Conservation (phyloP, 30 jellyfish, hydroid and myxozoan genomes). For the Cassiopea andromeda region DNA sequence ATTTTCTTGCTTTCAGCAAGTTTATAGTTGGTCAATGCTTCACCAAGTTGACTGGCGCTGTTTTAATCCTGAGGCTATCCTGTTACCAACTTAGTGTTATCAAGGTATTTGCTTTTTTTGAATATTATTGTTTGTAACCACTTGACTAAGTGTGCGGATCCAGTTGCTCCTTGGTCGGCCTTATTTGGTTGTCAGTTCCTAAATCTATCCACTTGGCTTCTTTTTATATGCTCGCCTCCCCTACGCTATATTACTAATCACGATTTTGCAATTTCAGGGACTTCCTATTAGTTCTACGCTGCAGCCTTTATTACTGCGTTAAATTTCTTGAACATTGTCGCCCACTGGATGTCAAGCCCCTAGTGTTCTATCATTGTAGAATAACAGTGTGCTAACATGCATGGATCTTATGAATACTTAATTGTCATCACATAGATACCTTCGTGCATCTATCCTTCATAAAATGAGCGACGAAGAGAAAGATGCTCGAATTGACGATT, state of each 20-base stretch:
- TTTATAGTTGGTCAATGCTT: slow-evolving; percentile 78
- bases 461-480: slow-evolving; percentile 48
- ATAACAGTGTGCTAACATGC: neutral
- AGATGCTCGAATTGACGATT: neutral
- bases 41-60: slow-evolving; percentile 85
- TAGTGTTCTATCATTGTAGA: neutral
- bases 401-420: neutral
- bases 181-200: neutral
- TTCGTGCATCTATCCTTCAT: neutral
- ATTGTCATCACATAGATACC: neutral
- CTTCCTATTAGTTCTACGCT: neutral
- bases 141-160: neutral
- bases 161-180: neutral
- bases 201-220: neutral
- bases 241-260: neutral
- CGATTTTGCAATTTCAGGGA: neutral
- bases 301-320: neutral
- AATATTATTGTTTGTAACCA: neutral
- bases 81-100: slow-evolving; percentile 74
- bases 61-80: slow-evolving; percentile 86
- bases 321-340: neutral
- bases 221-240: neutral
- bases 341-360: neutral
- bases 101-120: neutral
- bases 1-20: slow-evolving; percentile 67